Evolutionary conservation across 2,113 vertebrate genomes (phyloP).

Genomic region (Phalacrocorax aristotelis): DNA sequence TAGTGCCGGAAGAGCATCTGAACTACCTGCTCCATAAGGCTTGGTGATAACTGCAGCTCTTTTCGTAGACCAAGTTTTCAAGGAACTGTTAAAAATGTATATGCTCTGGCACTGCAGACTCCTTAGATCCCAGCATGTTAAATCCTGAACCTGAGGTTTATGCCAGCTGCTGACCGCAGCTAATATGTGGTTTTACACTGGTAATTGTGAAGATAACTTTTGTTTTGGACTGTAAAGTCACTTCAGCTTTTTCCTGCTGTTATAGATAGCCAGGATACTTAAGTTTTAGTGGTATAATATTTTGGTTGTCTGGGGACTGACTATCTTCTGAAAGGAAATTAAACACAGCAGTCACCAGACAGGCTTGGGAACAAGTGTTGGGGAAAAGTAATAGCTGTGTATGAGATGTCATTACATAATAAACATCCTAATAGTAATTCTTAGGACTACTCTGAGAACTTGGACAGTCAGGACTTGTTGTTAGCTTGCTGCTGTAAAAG

Average conservation of each 20-base stretch:
- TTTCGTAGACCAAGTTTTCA: accelerated
- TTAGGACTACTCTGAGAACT: neutral
- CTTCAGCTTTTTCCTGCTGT: neutral
- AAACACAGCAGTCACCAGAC: neutral
- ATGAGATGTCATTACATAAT: neutral
- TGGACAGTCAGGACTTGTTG: neutral
- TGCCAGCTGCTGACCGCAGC: neutral
- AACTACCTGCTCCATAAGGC: neutral
- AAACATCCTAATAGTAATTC: neutral
- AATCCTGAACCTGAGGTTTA: neutral
- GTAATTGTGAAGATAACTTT: neutral
- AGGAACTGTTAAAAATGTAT: neutral
- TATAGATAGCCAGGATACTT: neutral
- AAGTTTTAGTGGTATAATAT: neutral
- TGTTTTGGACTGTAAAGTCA: neutral
- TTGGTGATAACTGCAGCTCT: neutral
- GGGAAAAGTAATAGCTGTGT: neutral
- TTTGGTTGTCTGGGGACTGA: neutral
- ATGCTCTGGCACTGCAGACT: neutral
- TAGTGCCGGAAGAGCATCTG: neutral
- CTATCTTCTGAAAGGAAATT: neutral
- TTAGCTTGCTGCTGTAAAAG: neutral
- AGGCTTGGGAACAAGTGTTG: neutral
- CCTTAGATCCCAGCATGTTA: neutral
- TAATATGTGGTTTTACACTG: neutral